phyloP scores from a whole-genome alignment of 2,113 vertebrate species.

The Microtus montanus region DNA sequence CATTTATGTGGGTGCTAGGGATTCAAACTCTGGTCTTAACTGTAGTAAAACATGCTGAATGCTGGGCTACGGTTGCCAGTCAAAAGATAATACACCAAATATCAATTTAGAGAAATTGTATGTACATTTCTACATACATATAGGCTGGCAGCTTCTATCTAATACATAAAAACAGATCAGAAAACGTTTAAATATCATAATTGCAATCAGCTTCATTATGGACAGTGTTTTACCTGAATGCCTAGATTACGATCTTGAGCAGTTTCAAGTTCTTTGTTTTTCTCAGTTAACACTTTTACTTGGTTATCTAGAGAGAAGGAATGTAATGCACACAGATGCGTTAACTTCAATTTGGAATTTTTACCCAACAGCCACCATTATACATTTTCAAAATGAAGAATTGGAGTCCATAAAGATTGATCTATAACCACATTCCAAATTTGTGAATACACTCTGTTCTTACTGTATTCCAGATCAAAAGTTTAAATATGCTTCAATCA shows the following conservation, averaged over 20 bases:
- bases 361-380: slow-evolving; percentile 8
- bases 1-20: not conserved
- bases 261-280: slow-evolving; percentile 90
- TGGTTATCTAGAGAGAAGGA: slow-evolving; percentile 86
- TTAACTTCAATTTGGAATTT: slow-evolving; percentile 19
- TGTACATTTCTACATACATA: not conserved
- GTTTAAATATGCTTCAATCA: slow-evolving; percentile 33
- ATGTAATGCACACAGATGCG: not conserved
- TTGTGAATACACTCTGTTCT: not conserved
- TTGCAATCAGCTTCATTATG: slow-evolving; percentile 14
- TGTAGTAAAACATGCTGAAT: not conserved
- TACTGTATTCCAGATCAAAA: not conserved
- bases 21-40: not conserved
- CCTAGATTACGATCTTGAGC: slow-evolving; percentile 84
- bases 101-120: not conserved
- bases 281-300: slow-evolving; percentile 87
- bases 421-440: not conserved
- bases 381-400: slow-evolving; percentile 34
- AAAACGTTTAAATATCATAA: not conserved
- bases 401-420: not conserved
- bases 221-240: slow-evolving; percentile 87
- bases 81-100: not conserved
- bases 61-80: not conserved
- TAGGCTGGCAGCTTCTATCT: not conserved
- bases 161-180: not conserved